A percentile compares a stretch with the other conserved stretches of the same genome.
phyloP scores from a whole-genome alignment of 23 tunicate species.

The Styela plicata region DNA sequence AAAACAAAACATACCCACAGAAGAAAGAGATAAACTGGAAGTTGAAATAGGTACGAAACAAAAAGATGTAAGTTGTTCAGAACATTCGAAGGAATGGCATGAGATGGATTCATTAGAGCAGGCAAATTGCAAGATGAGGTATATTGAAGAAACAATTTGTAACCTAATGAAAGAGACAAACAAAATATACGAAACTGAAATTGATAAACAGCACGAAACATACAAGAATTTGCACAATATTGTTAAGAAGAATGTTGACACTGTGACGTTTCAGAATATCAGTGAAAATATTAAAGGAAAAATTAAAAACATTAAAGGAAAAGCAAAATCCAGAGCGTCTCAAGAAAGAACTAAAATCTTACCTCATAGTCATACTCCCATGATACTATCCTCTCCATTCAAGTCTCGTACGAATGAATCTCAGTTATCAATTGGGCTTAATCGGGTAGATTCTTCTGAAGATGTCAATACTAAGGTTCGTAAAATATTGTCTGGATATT shows the following conservation, averaged over 20 bases:
- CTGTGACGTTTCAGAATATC: background rate
- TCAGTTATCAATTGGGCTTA: background rate
- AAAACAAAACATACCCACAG: constrained; percentile 40
- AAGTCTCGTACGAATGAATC: background rate
- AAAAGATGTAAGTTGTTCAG: background rate
- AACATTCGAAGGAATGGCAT: background rate
- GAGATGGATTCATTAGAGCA: constrained; percentile 1
- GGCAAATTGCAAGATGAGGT: constrained; percentile 61
- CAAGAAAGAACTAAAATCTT: background rate
- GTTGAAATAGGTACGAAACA: background rate
- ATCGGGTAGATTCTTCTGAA: background rate
- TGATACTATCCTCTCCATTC: background rate
- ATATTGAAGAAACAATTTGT: constrained; percentile 48
- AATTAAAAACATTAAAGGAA: background rate
- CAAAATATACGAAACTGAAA: constrained; percentile 60
- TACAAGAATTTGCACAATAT: background rate
- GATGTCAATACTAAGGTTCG: background rate
- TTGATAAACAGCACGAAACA: constrained; percentile 47
- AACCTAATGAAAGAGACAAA: constrained; percentile 46
- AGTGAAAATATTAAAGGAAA: background rate
- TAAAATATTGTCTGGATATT: background rate
- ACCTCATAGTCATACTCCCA: background rate
- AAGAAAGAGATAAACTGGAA: background rate
- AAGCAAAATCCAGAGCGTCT: constrained; percentile 5
- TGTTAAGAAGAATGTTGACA: background rate